Percentiles rank a stretch among this genome's conserved stretches.
phyloP scores from a whole-genome alignment of 2,797 vertebrate genomes.

The Poliocrania exsul region DNA sequence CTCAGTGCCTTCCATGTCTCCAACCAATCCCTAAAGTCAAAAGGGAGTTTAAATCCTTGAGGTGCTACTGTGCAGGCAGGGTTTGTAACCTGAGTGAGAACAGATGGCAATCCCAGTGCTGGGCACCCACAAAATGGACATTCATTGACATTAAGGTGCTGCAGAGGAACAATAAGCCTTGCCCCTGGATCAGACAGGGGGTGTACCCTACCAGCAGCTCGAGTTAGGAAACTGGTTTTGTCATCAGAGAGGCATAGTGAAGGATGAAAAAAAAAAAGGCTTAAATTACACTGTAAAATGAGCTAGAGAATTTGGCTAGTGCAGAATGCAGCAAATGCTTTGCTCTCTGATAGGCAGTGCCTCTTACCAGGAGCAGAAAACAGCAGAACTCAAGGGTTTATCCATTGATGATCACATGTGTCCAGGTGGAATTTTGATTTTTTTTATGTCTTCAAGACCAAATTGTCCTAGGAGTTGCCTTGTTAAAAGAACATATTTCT shows the following conservation, averaged over 20 bases:
- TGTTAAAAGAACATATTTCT: conserved; percentile 32
- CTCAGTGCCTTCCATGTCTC: neutral
- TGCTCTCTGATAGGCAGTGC: neutral
- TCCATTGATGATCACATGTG: neutral
- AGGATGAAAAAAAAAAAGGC: neutral
- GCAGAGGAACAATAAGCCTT: neutral
- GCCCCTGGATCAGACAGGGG: neutral
- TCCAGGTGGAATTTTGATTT: conserved; percentile 37
- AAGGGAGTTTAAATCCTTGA: neutral
- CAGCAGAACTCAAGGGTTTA: neutral
- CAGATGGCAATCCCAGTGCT: neutral
- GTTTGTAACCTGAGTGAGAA: neutral
- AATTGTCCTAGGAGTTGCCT: conserved; percentile 18
- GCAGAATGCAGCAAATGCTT: neutral
- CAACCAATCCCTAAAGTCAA: neutral
- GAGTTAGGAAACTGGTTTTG: conserved; percentile 1
- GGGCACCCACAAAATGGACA: neutral
- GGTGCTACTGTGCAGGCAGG: neutral
- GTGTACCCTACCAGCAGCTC: neutral
- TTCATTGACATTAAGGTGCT: accelerated
- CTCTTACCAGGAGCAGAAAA: neutral
- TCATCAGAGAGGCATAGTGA: neutral
- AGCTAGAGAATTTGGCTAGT: conserved; percentile 1
- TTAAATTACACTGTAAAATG: conserved; percentile 40
- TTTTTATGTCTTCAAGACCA: neutral